Evolutionary conservation across 1,140 invertebrate genomes (phyloP), one percentile per base, ranked within the genome.

Genomic region (Drosophila sulfurigaster): DNA sequence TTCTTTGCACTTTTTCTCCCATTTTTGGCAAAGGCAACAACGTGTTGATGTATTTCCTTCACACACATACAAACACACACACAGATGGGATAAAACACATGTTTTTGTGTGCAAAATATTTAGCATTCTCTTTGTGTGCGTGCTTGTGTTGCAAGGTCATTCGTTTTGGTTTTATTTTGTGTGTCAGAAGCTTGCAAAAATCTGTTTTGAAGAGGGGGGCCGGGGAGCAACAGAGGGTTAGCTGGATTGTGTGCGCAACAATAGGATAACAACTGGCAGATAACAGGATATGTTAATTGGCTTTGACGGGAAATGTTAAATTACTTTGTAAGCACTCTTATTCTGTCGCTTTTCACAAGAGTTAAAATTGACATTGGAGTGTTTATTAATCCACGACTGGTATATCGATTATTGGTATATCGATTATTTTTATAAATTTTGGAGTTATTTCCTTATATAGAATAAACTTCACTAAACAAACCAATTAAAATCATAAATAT

Each of bases 141-240:
- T 38, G 35, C 10, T 8, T 38, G 35, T 38, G 35, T 89, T 77
- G 73, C 83, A 88, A 88, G 83, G 83, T 88, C 83, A 83, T 88
- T 88, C 85, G 83, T 78, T 89, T 80, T 89, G 78, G 58, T 89
- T 88, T 88, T 88, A 89, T 88, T 87, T 87, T 88, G 77, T 87
- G 83, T 87, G 83, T 87, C 83, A 87, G 52, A 68, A 79, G 82
- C 65, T 63, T 38, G 43, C 35, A 41, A 49, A 30, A 65, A 32
- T 43, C 13, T 30, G 8, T 7, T 7, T 35, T 10, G 25, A 1
- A 25, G 30, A 28, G 4, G 15, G n/a, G 43, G 5, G 11, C 20
- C 3, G 20, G 20, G 20, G 20, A 25, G 20, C 20, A 25, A 25
- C 20, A 35, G 48, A 38, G n/a, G 13, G 32, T 15, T 25, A 25